Percentiles rank a stretch among this genome's conserved stretches.
phyloP scores from a whole-genome alignment of 2,888 invertebrate species.

The Nemurella pictetii region DNA sequence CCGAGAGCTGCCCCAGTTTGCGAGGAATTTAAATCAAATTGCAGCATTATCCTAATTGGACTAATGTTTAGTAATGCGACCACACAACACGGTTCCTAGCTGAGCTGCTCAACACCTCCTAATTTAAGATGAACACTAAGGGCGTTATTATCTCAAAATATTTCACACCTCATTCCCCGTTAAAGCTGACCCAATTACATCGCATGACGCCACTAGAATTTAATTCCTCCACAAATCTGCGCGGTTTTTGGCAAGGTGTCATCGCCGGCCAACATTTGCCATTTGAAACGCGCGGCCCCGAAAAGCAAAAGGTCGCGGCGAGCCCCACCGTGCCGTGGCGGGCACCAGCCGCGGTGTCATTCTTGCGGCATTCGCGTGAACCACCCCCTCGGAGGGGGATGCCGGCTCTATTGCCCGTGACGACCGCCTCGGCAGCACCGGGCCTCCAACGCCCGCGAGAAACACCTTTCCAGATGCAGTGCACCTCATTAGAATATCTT shows the following conservation, averaged over 20 bases:
- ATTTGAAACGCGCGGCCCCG: not conserved
- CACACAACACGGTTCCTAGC: not conserved
- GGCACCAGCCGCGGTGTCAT: not conserved
- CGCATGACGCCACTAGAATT: not conserved
- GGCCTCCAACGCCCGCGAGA: not conserved
- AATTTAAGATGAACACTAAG: not conserved
- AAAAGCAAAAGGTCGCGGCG: not conserved
- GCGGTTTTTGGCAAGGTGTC: not conserved
- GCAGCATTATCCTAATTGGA: no score
- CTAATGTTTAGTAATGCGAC: no score
- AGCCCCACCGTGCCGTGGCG: no score
- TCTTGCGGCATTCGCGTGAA: not conserved
- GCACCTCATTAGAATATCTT: not conserved
- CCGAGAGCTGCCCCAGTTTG: no score
- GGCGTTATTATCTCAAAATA: not conserved
- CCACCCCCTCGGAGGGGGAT: not conserved
- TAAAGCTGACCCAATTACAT: not conserved
- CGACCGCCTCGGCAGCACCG: not conserved
- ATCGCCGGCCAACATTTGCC: not conserved
- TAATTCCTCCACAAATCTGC: not conserved
- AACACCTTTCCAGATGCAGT: not conserved
- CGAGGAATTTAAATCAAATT: no score
- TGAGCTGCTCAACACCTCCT: not conserved
- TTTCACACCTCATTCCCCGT: not conserved
- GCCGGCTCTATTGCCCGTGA: not conserved